These are phyloP conservation scores for Thymelicus lineola DNA, from an alignment of 2,888 invertebrate genomes.

Conservation along the genomic window DNA sequence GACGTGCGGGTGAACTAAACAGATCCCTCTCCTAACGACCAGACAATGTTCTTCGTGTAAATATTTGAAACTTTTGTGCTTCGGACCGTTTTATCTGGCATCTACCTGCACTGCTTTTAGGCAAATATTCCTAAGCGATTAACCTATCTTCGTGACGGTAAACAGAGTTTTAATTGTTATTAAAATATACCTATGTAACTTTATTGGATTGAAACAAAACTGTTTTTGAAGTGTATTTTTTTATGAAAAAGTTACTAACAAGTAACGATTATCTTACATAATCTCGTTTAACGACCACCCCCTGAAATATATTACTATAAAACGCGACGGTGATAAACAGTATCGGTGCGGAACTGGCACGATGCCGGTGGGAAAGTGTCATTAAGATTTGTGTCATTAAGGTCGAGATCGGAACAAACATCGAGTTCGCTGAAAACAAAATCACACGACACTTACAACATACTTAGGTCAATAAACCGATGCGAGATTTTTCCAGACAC, in stretches of 20 bases:
- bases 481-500: slow-evolving; percentile 10
- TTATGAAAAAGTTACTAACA: background rate
- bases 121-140: background rate
- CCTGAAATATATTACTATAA: background rate
- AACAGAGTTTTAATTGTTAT: background rate
- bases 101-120: slow-evolving; percentile 1
- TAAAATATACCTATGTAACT: background rate
- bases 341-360: background rate
- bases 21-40: slow-evolving; percentile 21
- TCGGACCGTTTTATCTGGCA: slow-evolving; percentile 2
- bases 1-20: slow-evolving; percentile 1
- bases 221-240: background rate
- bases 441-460: background rate
- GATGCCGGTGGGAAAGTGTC: background rate
- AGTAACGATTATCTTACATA: background rate
- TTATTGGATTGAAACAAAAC: background rate
- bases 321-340: too few relatives aligned
- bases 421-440: slow-evolving; percentile 2
- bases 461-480: slow-evolving; percentile 11
- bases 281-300: background rate
- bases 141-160: background rate
- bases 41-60: slow-evolving; percentile 21
- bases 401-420: background rate
- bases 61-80: slow-evolving; percentile 29
- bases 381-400: background rate